Evolutionary conservation across 2,113 vertebrate species (phyloP).

Genomic region (Cranoglanis bouderius): DNA sequence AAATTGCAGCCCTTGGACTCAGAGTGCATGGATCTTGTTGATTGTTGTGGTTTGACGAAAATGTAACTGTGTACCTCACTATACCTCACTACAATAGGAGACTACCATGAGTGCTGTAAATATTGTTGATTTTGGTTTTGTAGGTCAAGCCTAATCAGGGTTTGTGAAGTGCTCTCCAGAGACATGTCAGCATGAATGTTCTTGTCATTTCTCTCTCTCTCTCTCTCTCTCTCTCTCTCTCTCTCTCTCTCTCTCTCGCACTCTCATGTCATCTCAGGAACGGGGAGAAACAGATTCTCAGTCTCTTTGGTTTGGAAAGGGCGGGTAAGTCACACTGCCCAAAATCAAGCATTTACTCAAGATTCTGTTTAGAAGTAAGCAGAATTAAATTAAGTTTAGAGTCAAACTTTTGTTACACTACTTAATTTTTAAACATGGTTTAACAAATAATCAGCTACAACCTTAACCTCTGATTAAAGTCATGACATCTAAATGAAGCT

Average conservation of each 20-base stretch:
- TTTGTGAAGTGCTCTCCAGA: constrained; percentile 12
- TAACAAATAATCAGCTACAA: neutral
- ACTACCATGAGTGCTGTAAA: neutral
- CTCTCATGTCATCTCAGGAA: constrained; percentile 75
- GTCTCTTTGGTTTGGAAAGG: constrained; percentile 94
- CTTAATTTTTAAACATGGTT: neutral
- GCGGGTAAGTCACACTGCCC: constrained; percentile 80
- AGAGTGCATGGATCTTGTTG: neutral
- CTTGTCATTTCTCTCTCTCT: constrained; percentile 27
- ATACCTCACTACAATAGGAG: neutral
- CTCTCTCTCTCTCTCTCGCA: constrained; percentile 25
- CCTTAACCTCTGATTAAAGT: neutral
- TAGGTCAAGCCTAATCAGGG: constrained; percentile 12
- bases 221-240: constrained; percentile 32
- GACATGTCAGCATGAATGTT: constrained; percentile 5
- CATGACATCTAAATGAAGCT: neutral
- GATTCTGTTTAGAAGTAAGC: neutral
- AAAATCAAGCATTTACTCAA: neutral
- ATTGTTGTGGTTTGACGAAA: constrained; percentile 4
- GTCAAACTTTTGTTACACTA: neutral
- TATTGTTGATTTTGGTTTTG: constrained; percentile 18
- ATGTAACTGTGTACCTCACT: neutral
- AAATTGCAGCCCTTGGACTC: neutral
- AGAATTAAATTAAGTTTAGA: neutral
- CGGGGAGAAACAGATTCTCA: constrained; percentile 86